Conservation (phyloP, 2,888 invertebrate genomes). For the Listrodromus nycthemerus region DNA sequence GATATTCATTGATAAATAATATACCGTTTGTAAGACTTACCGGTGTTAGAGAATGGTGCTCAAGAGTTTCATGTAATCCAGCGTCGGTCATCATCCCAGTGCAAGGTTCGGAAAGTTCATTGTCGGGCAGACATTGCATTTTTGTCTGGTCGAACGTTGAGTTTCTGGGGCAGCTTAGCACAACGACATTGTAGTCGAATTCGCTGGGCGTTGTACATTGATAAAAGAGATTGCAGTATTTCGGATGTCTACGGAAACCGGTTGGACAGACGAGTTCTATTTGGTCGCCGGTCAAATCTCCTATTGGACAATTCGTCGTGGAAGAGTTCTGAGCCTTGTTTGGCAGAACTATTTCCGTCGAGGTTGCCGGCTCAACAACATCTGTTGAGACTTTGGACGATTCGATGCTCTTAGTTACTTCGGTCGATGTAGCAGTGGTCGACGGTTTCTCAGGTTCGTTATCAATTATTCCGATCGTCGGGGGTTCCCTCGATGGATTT, state of each 20-base stretch:
- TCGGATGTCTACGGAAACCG: slow-evolving; percentile 91
- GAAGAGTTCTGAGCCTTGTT: slow-evolving; percentile 6
- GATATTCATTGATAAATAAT: background rate
- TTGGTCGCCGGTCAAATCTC: slow-evolving; percentile 88
- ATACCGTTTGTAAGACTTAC: slow-evolving; percentile 84
- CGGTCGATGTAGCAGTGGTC: too few relatives aligned
- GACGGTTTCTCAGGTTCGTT: too few relatives aligned
- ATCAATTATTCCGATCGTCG: too few relatives aligned
- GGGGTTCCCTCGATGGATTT: too few relatives aligned
- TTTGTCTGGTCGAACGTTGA: slow-evolving; percentile 89
- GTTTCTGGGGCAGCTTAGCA: slow-evolving; percentile 90
- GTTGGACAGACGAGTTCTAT: slow-evolving; percentile 91
- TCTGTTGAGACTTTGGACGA: background rate
- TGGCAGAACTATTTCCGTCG: slow-evolving; percentile 6
- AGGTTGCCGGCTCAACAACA: background rate
- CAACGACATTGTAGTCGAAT: slow-evolving; percentile 88
- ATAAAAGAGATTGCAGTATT: slow-evolving; percentile 92
- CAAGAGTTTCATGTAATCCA: slow-evolving; percentile 85
- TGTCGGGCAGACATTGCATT: slow-evolving; percentile 89
- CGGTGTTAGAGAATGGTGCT: slow-evolving; percentile 85
- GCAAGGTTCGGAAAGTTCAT: slow-evolving; percentile 86
- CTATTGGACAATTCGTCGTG: slow-evolving; percentile 58
- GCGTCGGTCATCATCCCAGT: slow-evolving; percentile 86
- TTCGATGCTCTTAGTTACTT: background rate
- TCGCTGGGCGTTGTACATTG: slow-evolving; percentile 89